Conservation (phyloP, 2,113 vertebrate genomes). For the Athene noctua region DNA sequence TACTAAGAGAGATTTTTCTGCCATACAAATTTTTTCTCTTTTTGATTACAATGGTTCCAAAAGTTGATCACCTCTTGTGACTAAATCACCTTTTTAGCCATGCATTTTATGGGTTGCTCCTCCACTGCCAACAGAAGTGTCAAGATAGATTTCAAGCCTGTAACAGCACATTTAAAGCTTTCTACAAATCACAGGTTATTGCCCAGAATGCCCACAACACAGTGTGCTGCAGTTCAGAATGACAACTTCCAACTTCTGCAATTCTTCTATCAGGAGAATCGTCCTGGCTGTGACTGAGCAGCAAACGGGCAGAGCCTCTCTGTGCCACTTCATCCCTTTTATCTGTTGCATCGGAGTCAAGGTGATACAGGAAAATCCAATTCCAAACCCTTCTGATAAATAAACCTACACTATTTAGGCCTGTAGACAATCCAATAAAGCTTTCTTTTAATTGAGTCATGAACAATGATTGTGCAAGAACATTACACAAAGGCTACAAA, state of each 20-base stretch:
- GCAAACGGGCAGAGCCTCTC: neutral
- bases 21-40: neutral
- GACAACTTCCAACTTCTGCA: neutral
- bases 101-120: neutral
- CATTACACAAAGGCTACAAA: neutral
- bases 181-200: neutral
- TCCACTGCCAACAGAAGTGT: neutral
- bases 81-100: neutral
- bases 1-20: neutral
- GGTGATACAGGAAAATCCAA: neutral
- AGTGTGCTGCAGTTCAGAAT: neutral
- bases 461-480: neutral
- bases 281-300: neutral
- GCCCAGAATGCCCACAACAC: neutral
- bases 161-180: neutral
- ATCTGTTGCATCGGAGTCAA: neutral
- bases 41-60: accelerated
- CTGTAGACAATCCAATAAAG: neutral
- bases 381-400: neutral
- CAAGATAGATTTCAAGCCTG: neutral
- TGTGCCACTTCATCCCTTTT: neutral
- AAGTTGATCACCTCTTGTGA: neutral
- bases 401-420: neutral
- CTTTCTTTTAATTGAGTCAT: neutral
- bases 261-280: neutral